Conservation (phyloP, 2,888 invertebrate species). For the Nomada lathburiana region DNA sequence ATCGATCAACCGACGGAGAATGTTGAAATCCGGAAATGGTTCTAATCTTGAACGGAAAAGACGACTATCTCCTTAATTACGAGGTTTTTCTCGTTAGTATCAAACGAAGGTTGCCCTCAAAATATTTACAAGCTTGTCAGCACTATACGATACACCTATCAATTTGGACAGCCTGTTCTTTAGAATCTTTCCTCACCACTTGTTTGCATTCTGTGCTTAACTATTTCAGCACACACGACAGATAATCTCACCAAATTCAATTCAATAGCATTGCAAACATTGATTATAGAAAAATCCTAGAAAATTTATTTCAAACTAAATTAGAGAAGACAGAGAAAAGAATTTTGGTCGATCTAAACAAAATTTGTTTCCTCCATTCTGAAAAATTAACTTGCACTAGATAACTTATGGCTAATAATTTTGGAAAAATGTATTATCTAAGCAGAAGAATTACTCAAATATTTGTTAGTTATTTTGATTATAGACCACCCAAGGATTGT, state of each 20-base stretch:
- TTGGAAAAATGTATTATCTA: too few relatives aligned
- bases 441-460: too few relatives aligned
- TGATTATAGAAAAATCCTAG: not conserved
- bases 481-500: too few relatives aligned
- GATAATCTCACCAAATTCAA: not conserved
- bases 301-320: not conserved
- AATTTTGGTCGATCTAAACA: too few relatives aligned
- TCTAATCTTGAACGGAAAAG: not conserved
- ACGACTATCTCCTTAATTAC: not conserved
- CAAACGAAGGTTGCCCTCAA: not conserved
- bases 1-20: not conserved
- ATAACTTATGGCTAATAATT: too few relatives aligned
- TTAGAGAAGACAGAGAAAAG: not conserved
- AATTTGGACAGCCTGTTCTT: not conserved
- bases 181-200: not conserved
- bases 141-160: not conserved
- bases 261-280: slow-evolving; percentile 11
- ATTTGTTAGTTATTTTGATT: too few relatives aligned
- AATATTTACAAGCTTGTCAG: slow-evolving; percentile 2
- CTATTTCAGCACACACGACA: not conserved
- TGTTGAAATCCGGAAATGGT: not conserved
- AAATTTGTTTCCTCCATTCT: too few relatives aligned
- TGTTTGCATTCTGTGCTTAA: not conserved
- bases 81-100: not conserved
- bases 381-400: too few relatives aligned